Evolutionary conservation across 2,797 vertebrate species (phyloP).

Genomic region (Huso huso): DNA sequence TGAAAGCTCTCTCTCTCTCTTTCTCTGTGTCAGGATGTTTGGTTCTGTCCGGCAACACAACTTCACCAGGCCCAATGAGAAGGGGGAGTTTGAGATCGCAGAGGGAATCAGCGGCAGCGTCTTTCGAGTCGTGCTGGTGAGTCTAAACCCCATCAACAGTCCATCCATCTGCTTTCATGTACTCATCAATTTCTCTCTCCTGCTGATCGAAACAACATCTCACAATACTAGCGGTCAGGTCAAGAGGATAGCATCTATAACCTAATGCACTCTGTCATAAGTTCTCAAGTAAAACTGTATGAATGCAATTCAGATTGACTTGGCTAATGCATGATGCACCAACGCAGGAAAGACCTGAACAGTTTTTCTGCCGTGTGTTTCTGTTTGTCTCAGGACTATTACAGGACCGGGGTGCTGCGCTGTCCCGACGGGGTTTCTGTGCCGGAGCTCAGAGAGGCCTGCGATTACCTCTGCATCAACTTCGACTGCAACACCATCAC

Average conservation of each 20-base stretch:
- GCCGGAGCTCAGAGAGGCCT: slow-evolving; percentile 66
- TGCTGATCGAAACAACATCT: not conserved
- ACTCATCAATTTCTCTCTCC: not conserved
- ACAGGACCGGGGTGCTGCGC: slow-evolving; percentile 63
- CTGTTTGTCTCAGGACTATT: slow-evolving; percentile 57
- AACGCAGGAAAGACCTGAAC: no score
- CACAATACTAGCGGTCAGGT: no score
- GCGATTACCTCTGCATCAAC: slow-evolving; percentile 72
- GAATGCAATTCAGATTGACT: no score
- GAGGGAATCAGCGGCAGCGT: slow-evolving; percentile 64
- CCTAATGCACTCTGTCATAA: no score
- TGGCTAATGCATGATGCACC: no score
- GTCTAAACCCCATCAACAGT: slow-evolving; percentile 16
- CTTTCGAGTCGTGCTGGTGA: slow-evolving; percentile 64
- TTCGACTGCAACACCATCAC: slow-evolving; percentile 69
- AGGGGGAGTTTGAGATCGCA: slow-evolving; percentile 66
- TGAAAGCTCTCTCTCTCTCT: not conserved
- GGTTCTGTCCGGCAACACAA: slow-evolving; percentile 64
- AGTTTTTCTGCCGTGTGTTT: not conserved
- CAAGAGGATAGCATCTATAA: no score
- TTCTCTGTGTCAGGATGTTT: slow-evolving; percentile 57
- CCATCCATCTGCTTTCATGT: not conserved
- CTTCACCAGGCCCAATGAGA: slow-evolving; percentile 63
- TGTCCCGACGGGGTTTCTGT: slow-evolving; percentile 70
- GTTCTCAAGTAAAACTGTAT: no score